Evolutionary conservation across 2,888 invertebrate genomes (phyloP).

Genomic region (Eupsilia transversa): DNA sequence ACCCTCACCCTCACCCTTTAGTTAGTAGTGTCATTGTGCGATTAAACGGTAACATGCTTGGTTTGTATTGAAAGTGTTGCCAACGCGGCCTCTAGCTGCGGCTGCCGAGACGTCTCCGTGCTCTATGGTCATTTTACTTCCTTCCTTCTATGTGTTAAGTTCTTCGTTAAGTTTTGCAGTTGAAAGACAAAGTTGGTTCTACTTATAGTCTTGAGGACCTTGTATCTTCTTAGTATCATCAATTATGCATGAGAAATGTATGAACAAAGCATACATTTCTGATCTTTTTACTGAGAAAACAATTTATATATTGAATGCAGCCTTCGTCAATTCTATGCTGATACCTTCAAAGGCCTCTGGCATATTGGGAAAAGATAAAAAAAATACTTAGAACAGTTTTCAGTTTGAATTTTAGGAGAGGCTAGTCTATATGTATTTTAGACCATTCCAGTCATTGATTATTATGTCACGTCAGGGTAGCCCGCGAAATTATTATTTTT

Average conservation of each 20-base stretch:
- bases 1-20: no score
- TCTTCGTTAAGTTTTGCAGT: conserved; percentile 34
- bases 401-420: neutral
- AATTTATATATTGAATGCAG: neutral
- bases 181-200: conserved; percentile 33
- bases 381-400: neutral
- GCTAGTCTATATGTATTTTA: conserved; percentile 9
- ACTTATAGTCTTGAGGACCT: conserved; percentile 3
- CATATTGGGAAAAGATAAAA: neutral
- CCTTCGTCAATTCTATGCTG: no score
- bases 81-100: neutral
- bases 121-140: conserved; percentile 24
- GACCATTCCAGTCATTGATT: neutral
- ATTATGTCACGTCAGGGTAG: no score
- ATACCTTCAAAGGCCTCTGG: neutral
- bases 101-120: neutral
- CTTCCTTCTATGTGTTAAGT: conserved; percentile 16
- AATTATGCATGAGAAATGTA: neutral
- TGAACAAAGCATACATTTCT: no score
- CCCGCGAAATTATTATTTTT: no score
- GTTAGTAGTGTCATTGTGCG: neutral
- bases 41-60: no score
- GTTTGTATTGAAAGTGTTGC: neutral
- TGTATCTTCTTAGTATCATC: neutral
- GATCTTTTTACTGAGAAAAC: neutral